Percentiles rank a stretch among this genome's conserved stretches.
Evolutionary conservation across 2,888 invertebrate genomes (phyloP).

Genomic region (Dasysyrphus tricinctus): DNA sequence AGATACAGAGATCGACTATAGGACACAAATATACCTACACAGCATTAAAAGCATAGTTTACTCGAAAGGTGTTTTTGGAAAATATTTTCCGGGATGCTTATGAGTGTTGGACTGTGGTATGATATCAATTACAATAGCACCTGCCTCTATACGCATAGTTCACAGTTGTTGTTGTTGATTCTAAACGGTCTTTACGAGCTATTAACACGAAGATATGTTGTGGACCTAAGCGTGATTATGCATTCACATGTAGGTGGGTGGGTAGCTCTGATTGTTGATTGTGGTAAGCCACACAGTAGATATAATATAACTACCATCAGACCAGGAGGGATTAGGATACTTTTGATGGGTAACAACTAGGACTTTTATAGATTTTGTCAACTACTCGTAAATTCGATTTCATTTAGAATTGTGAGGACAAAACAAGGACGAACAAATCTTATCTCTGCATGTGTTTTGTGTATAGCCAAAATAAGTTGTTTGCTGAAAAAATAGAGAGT

Average conservation of each 20-base stretch:
- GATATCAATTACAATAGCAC: slow-evolving; percentile 29
- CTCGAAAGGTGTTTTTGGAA: slow-evolving; percentile 5
- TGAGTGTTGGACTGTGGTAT: background rate
- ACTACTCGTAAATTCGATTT: slow-evolving; percentile 34
- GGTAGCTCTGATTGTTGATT: slow-evolving; percentile 18
- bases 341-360: slow-evolving; percentile 26
- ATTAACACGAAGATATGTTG: slow-evolving; percentile 29
- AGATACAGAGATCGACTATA: too few relatives aligned
- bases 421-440: background rate
- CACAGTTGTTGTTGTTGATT: slow-evolving; percentile 1
- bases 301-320: background rate
- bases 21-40: background rate
- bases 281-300: background rate
- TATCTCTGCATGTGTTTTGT: background rate
- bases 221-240: slow-evolving; percentile 13
- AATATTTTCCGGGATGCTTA: slow-evolving; percentile 18
- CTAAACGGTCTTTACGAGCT: slow-evolving; percentile 33
- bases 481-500: background rate
- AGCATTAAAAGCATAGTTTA: background rate
- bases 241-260: slow-evolving; percentile 26
- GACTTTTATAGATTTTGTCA: slow-evolving; percentile 37
- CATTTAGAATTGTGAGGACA: slow-evolving; percentile 5
- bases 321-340: background rate
- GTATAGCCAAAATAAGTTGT: background rate
- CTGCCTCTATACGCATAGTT: background rate